Evolutionary conservation across 2,113 vertebrate species (phyloP).

Genomic region (Natator depressus): DNA sequence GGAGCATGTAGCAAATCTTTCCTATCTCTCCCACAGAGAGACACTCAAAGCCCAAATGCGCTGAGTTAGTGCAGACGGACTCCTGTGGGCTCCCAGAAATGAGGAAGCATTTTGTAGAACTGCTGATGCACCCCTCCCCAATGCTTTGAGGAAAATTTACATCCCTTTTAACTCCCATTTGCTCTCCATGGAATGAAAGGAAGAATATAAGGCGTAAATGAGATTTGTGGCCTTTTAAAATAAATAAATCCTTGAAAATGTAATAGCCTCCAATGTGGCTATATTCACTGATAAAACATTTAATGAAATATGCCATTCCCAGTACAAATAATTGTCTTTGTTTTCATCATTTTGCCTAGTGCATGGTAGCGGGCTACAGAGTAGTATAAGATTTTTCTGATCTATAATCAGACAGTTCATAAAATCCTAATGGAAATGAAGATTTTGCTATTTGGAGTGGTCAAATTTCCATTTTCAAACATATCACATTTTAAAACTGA

Average conservation of each 20-base stretch:
- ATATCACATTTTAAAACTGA: constrained; percentile 80
- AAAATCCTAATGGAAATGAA: constrained; percentile 81
- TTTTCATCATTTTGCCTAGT: constrained; percentile 68
- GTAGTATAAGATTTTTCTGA: constrained; percentile 71
- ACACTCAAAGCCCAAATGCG: not conserved
- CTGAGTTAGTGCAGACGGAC: not conserved
- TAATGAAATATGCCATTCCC: constrained; percentile 65
- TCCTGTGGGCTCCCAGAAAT: rapidly evolving
- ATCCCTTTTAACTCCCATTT: not conserved
- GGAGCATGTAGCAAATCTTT: not conserved
- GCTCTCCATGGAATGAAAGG: not conserved
- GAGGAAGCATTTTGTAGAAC: rapidly evolving
- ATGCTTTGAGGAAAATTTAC: not conserved
- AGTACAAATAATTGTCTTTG: constrained; percentile 80
- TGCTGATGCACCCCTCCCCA: rapidly evolving
- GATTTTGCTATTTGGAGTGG: constrained; percentile 82
- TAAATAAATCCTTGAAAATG: constrained; percentile 38
- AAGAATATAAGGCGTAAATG: not conserved
- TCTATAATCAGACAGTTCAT: constrained; percentile 80
- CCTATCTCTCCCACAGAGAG: not conserved
- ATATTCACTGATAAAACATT: constrained; percentile 23
- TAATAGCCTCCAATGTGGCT: not conserved
- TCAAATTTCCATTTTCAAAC: constrained; percentile 84
- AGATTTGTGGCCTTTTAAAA: not conserved
- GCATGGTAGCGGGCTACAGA: constrained; percentile 61